Base-by-base conservation (phyloP, 2,113 vertebrate species). In the Mustelus asterias region DNA sequence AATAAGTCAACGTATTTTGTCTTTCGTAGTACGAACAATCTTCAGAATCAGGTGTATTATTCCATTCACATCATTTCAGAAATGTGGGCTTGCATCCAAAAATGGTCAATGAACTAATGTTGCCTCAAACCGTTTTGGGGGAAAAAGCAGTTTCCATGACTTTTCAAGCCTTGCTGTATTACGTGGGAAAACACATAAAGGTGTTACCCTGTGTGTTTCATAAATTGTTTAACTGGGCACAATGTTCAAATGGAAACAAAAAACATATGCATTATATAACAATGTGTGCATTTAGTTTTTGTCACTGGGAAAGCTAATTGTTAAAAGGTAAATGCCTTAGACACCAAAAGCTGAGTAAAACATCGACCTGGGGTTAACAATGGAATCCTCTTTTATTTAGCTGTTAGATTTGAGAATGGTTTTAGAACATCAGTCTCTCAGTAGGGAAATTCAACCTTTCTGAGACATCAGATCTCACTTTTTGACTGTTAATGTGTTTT, bases 61-160 rank as follows among this genome's bases (percentile, higher is more conserved):
- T 93, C 89, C 89, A 93, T 93, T 93, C 89, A 65, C 60, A 44
- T 92, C 16, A 54, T 63, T 54, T 92, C 58, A 63, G 29, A 37
- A 37, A 93, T 37, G 60, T 92, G 58, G 89, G 89, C 33, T 20
- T n/a, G 18, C 14, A 9, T 67, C n/a, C n/a, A 93, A 37, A 65
- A 65, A 92, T 37, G 33, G 58, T 22, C 89, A 65, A 37, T 92
- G 58, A 92, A 8, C 89, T 37, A 92, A 63, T 63, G 89, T 4
- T 92, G 33, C 60, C 1, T 65, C 65, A 67, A 65, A 37, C n/a
- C 7, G 37, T 37, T 18, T 93, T 65, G n/a, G 65, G 89, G 60
- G 60, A 67, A 65, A 67, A 33, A 93, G n/a, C 33, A 37, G 60
- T 93, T 67, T 93, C 89, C 7, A 63, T 67, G 60, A 63, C 63